phyloP scores from a whole-genome alignment of 2,888 invertebrate genomes.

The Steinernema hermaphroditum region DNA sequence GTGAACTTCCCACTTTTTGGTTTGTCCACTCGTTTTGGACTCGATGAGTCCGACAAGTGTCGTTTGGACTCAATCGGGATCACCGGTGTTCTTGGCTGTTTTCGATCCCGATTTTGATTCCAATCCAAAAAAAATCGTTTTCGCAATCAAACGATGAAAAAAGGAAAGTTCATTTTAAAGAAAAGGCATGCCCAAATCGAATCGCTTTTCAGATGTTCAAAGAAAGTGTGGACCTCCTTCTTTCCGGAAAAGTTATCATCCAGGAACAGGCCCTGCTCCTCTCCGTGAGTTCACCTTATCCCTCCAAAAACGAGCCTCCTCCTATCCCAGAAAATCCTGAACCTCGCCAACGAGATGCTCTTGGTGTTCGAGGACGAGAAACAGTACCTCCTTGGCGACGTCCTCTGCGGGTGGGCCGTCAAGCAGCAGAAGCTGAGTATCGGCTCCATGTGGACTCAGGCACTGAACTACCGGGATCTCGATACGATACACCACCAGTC shows the following conservation, averaged over 20 bases:
- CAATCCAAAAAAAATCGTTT: no score
- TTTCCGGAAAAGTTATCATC: conserved; percentile 52
- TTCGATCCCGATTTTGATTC: no score
- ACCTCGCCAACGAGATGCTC: not conserved
- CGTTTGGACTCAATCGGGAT: no score
- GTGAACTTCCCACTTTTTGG: not conserved
- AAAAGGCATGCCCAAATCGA: no score
- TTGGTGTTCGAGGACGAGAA: conserved; percentile 58
- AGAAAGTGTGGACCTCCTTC: conserved; percentile 61
- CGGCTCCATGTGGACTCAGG: conserved; percentile 63
- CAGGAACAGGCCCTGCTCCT: conserved; percentile 52
- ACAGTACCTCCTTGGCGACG: conserved; percentile 64
- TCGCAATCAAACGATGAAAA: no score
- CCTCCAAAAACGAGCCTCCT: not conserved
- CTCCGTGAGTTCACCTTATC: conserved; percentile 40
- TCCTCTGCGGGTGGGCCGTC: conserved; percentile 63
- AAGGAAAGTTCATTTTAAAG: no score
- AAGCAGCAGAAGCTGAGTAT: conserved; percentile 63
- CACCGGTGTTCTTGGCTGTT: no score
- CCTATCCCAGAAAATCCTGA: conserved; percentile 10
- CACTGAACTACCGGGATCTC: conserved; percentile 60
- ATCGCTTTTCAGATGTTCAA: conserved; percentile 53
- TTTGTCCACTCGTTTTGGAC: not conserved
- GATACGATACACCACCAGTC: conserved; percentile 61
- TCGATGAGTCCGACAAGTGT: no score